Conservation (phyloP, 1,140 invertebrate genomes). For the Antheraea mylitta region DNA sequence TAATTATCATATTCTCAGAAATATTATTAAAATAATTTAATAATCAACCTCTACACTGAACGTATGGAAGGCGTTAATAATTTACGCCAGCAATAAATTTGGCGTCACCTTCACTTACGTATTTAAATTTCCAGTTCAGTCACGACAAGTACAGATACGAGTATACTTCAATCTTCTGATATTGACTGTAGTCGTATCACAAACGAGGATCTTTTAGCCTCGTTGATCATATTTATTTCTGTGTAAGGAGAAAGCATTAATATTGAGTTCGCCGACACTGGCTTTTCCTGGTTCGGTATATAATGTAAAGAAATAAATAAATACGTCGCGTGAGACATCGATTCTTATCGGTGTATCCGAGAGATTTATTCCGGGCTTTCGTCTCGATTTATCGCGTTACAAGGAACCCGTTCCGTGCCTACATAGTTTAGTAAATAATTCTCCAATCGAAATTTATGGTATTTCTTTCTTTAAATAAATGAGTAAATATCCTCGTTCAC, state of each 20-base stretch:
- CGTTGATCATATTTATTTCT: conserved; percentile 41
- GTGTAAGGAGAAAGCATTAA: conserved; percentile 53
- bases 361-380: conserved; percentile 71
- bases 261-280: conserved; percentile 39
- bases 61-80: neutral
- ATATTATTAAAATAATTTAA: conserved; percentile 2
- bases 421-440: conserved; percentile 75
- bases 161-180: neutral
- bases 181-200: neutral
- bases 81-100: conserved; percentile 3
- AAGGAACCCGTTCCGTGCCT: conserved; percentile 74
- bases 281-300: conserved; percentile 51
- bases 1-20: neutral
- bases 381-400: conserved; percentile 65
- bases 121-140: conserved; percentile 1
- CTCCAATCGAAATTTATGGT: conserved; percentile 66
- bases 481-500: conserved; percentile 70
- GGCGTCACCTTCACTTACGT: conserved; percentile 7
- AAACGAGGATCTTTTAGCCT: neutral
- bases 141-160: neutral
- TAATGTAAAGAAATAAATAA: conserved; percentile 55
- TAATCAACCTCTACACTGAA: neutral
- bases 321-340: conserved; percentile 74
- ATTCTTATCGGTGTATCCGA: conserved; percentile 70
- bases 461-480: conserved; percentile 75